These are phyloP conservation scores for Frankliniella fusca DNA, from an alignment of 2,888 invertebrate species.

Conservation along the genomic window DNA sequence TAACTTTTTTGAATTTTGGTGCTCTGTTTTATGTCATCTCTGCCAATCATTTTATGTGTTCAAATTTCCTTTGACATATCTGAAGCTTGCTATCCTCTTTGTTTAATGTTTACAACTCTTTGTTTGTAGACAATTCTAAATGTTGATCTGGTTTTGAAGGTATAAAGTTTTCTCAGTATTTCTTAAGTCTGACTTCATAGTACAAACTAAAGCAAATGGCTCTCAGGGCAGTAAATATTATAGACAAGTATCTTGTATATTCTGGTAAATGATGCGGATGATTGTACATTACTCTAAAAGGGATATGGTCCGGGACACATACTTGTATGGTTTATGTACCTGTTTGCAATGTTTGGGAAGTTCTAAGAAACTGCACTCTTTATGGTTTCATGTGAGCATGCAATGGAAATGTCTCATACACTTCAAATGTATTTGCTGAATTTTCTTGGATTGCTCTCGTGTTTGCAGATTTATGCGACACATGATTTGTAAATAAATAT, in stretches of 20 bases:
- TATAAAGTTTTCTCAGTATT: neutral
- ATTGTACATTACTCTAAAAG: neutral
- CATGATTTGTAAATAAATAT: constrained; percentile 9
- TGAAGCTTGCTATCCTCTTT: neutral
- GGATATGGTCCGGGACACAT: neutral
- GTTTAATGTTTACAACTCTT: neutral
- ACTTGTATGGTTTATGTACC: constrained; percentile 11
- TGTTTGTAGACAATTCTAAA: neutral
- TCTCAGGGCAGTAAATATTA: neutral
- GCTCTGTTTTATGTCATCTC: no score
- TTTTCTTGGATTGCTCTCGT: neutral
- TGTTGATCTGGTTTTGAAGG: neutral
- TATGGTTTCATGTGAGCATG: constrained; percentile 15
- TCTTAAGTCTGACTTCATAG: neutral
- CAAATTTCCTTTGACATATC: neutral
- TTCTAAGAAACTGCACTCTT: neutral
- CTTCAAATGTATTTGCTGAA: neutral
- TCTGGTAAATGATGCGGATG: neutral
- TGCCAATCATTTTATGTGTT: neutral
- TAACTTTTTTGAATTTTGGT: no score
- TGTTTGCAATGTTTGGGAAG: neutral
- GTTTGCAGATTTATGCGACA: neutral
- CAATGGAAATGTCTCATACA: neutral
- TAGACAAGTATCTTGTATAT: neutral
- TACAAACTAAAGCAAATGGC: neutral